A percentile compares a stretch with the other conserved stretches of the same genome.
These are phyloP conservation scores for Acleris laterana DNA, from an alignment of 2,888 invertebrate species.

Conservation along the genomic window DNA sequence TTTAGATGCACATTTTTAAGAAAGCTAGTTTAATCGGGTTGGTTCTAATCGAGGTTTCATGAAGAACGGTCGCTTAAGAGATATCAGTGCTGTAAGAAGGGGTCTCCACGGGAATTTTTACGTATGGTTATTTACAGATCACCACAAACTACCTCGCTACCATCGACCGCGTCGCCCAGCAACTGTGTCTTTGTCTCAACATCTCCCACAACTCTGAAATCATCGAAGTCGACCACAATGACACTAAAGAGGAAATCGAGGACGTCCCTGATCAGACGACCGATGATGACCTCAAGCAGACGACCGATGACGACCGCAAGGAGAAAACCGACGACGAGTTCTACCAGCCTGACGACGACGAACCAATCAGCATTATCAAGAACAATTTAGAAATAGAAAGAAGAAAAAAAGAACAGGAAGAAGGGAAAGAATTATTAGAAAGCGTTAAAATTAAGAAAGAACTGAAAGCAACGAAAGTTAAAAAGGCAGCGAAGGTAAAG, in stretches of 20 bases:
- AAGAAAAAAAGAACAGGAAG: background rate
- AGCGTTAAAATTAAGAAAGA: constrained; percentile 19
- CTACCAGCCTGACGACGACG: constrained; percentile 26
- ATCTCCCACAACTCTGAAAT: constrained; percentile 5
- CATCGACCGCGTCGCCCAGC: constrained; percentile 27
- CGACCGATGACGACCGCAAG: too few species aligned
- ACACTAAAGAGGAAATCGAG: constrained; percentile 4
- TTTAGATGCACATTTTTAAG: too few species aligned
- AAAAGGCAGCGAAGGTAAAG: constrained; percentile 14
- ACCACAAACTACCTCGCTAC: constrained; percentile 26
- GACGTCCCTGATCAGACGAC: too few species aligned
- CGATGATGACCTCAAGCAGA: too few species aligned
- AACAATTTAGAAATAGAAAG: constrained; percentile 20
- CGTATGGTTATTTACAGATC: constrained; percentile 16
- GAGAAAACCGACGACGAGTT: constrained; percentile 5
- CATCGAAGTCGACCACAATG: constrained; percentile 5
- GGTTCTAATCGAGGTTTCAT: background rate
- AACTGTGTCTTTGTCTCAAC: constrained; percentile 16
- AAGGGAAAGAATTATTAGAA: background rate
- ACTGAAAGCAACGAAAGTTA: constrained; percentile 1
- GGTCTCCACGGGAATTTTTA: too few species aligned
- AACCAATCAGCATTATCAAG: constrained; percentile 27
- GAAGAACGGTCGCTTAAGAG: too few species aligned
- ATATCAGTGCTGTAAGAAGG: too few species aligned
- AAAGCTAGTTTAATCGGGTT: too few species aligned